Percentiles rank a stretch among this genome's conserved stretches.
phyloP scores from a whole-genome alignment of 2,888 invertebrate genomes.

The Smittia sp. region DNA sequence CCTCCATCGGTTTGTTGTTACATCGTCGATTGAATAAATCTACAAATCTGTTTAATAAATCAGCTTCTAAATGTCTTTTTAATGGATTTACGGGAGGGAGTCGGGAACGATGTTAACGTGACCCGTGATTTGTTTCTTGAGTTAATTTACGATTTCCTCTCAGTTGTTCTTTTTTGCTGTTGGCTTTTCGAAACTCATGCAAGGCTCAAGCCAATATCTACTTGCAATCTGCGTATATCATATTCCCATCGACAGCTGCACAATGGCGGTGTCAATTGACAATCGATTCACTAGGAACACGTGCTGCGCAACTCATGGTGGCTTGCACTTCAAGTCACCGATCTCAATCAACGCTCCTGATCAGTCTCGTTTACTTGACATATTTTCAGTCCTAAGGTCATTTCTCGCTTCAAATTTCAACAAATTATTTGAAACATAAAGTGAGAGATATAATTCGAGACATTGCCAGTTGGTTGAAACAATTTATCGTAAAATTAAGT shows the following conservation, averaged over 20 bases:
- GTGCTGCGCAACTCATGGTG: not conserved
- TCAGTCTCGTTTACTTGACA: not conserved
- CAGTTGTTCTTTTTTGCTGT: not conserved
- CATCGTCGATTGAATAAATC: conserved; percentile 32
- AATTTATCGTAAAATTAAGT: no score
- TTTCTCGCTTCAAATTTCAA: no score
- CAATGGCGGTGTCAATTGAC: not conserved
- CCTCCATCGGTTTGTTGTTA: not conserved
- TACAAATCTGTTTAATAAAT: conserved; percentile 32
- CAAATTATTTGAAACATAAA: no score
- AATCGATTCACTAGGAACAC: conserved; percentile 8
- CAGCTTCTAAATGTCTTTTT: conserved; percentile 36
- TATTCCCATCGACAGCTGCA: not conserved
- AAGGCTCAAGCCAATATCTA: no score
- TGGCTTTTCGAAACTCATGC: no score
- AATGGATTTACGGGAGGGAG: conserved; percentile 16
- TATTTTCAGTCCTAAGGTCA: no score
- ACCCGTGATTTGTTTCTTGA: not conserved
- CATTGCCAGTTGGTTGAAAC: no score
- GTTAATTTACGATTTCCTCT: conserved; percentile 16
- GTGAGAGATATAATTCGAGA: no score
- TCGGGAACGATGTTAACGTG: not conserved
- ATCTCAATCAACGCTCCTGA: not conserved
- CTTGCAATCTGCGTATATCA: not conserved
- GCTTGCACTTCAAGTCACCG: not conserved